These are phyloP conservation scores for Brenthis hecate DNA, from an alignment of 2,888 invertebrate species.

Conservation along the genomic window DNA sequence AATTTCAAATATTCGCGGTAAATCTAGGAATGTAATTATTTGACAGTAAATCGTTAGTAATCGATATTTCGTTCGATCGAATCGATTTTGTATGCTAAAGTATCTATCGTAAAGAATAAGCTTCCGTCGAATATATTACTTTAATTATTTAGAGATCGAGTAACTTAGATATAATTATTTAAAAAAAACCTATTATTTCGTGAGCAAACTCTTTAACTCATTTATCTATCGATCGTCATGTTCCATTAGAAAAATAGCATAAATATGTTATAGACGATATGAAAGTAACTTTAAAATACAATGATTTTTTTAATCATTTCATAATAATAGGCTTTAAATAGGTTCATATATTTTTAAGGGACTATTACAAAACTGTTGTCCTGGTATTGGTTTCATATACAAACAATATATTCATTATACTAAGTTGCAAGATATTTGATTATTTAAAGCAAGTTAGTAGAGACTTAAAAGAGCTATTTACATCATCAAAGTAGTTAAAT, in stretches of 20 bases:
- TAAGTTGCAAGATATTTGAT: slow-evolving; percentile 6
- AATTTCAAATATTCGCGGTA: too few relatives aligned
- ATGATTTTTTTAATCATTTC: too few relatives aligned
- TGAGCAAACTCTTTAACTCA: slow-evolving; percentile 7
- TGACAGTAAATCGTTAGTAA: background rate
- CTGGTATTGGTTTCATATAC: background rate
- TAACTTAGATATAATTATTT: slow-evolving; percentile 19
- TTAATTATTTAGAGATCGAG: slow-evolving; percentile 18
- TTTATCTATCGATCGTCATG: slow-evolving; percentile 1
- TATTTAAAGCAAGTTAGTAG: slow-evolving; percentile 11
- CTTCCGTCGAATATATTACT: slow-evolving; percentile 10
- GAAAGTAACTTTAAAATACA: too few relatives aligned
- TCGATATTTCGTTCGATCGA: slow-evolving; percentile 21
- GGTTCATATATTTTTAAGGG: background rate
- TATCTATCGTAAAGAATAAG: background rate
- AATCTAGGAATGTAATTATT: slow-evolving; percentile 6
- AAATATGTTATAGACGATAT: too few relatives aligned
- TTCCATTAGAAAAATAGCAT: too few relatives aligned
- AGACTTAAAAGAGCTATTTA: slow-evolving; percentile 7
- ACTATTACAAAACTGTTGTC: background rate
- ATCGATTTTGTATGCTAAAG: slow-evolving; percentile 7
- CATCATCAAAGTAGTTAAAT: background rate
- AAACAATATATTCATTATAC: background rate
- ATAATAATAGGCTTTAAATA: too few relatives aligned
- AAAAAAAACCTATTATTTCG: slow-evolving; percentile 7